Conservation (phyloP, 53 echinoderm and acorn worm genomes). For the Echinarachnius parma region DNA sequence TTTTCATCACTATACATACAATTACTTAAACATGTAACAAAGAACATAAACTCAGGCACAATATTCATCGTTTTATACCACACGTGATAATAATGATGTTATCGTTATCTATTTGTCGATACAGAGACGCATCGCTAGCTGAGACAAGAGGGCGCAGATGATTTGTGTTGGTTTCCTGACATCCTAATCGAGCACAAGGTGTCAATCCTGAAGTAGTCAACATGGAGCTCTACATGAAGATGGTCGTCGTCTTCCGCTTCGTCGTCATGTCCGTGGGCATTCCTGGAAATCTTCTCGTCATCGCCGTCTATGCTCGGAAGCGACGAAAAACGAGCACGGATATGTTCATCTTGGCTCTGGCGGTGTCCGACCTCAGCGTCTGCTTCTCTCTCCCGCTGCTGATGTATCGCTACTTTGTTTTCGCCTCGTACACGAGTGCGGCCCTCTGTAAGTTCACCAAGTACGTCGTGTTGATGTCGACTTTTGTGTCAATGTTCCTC, state of each 20-base stretch:
- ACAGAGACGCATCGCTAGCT: no score
- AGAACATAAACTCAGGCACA: no score
- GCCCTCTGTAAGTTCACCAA: constrained; percentile 4
- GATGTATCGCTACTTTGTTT: not conserved
- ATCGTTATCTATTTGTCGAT: no score
- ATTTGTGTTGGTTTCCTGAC: no score
- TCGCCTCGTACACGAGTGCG: not conserved
- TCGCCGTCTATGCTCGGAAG: constrained; percentile 4
- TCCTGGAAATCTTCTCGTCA: constrained; percentile 12
- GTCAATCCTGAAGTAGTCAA: no score
- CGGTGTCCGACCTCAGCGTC: not conserved
- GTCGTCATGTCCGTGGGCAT: constrained; percentile 7
- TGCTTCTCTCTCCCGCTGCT: constrained; percentile 8
- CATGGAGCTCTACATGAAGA: constrained; percentile 2
- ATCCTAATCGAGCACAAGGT: no score
- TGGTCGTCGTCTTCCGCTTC: constrained; percentile 4
- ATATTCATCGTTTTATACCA: no score
- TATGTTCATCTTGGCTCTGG: constrained; percentile 14
- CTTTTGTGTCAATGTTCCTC: constrained; percentile 21
- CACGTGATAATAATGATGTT: no score
- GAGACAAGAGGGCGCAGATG: no score
- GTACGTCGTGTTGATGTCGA: not conserved
- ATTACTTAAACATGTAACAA: no score
- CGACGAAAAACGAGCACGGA: not conserved
- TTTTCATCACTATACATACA: no score